phyloP scores from a whole-genome alignment of 2,797 vertebrate genomes.

The Chrosomus eos region DNA sequence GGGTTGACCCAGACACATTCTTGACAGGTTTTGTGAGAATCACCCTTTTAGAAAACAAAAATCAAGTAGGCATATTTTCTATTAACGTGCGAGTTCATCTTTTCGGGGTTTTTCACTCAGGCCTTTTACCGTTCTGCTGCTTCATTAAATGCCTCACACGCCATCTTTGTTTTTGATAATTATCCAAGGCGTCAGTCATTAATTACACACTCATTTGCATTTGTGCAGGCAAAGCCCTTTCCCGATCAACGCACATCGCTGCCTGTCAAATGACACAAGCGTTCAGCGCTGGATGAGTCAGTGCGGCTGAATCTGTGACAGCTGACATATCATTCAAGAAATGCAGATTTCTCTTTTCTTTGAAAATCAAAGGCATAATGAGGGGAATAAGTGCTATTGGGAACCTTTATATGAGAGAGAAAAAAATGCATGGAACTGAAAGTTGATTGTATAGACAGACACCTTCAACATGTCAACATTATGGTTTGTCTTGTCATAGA shows the following conservation, averaged over 20 bases:
- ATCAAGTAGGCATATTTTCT: not conserved
- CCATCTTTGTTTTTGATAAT: slow-evolving; percentile 79
- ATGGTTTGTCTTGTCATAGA: not conserved
- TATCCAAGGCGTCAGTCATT: slow-evolving; percentile 74
- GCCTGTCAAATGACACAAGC: not conserved
- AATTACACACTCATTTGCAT: slow-evolving; percentile 70
- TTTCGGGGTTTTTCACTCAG: not conserved
- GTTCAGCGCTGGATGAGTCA: not conserved
- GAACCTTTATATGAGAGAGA: not conserved
- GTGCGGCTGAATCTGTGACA: slow-evolving; percentile 17
- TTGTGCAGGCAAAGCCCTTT: slow-evolving; percentile 58
- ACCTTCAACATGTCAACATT: slow-evolving; percentile 2
- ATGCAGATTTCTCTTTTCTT: slow-evolving; percentile 11
- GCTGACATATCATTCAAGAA: slow-evolving; percentile 1
- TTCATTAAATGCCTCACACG: slow-evolving; percentile 60
- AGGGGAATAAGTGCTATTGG: not conserved
- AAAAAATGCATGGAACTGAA: not conserved
- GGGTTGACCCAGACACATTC: not conserved
- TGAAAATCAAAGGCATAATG: slow-evolving; percentile 1
- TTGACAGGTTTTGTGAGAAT: not conserved
- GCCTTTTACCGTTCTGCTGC: not conserved
- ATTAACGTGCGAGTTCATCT: not conserved
- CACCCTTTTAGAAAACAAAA: not conserved
- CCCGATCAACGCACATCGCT: slow-evolving; percentile 1
- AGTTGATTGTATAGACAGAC: not conserved